phyloP scores from a whole-genome alignment of 1,140 invertebrate species.

The Tetranychus urticae region DNA sequence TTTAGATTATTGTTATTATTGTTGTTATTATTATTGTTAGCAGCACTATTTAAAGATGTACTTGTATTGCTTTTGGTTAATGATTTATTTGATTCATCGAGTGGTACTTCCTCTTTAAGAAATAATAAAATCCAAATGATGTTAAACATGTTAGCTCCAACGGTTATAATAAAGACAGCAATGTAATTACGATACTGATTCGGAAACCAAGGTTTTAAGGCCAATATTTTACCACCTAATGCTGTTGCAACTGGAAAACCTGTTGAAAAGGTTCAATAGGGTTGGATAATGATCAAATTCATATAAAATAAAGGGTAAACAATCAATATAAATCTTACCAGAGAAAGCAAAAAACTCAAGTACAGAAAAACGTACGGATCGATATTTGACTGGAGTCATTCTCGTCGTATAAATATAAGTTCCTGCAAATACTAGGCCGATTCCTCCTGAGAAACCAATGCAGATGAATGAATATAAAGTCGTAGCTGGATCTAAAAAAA shows the following conservation, averaged over 20 bases:
- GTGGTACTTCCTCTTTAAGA: not conserved
- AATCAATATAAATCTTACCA: not conserved
- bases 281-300: too few species aligned
- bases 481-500: not conserved
- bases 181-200: not conserved
- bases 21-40: too few species aligned
- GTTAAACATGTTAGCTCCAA: not conserved
- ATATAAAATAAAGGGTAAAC: too few species aligned
- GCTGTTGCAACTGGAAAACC: not conserved
- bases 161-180: not conserved
- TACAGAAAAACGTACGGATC: constrained; percentile 3
- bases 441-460: not conserved
- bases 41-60: too few species aligned
- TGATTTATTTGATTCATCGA: not conserved
- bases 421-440: not conserved
- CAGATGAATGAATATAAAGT: not conserved
- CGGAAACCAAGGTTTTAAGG: not conserved
- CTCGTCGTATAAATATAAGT: not conserved
- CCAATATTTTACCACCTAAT: not conserved
- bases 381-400: not conserved
- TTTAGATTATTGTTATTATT: too few species aligned
- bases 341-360: constrained; percentile 5
- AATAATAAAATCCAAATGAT: not conserved
- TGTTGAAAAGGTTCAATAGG: not conserved
- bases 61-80: too few species aligned